Evolutionary conservation across 1,140 invertebrate species (phyloP).

Genomic region (Leptinotarsa undecemlineata): DNA sequence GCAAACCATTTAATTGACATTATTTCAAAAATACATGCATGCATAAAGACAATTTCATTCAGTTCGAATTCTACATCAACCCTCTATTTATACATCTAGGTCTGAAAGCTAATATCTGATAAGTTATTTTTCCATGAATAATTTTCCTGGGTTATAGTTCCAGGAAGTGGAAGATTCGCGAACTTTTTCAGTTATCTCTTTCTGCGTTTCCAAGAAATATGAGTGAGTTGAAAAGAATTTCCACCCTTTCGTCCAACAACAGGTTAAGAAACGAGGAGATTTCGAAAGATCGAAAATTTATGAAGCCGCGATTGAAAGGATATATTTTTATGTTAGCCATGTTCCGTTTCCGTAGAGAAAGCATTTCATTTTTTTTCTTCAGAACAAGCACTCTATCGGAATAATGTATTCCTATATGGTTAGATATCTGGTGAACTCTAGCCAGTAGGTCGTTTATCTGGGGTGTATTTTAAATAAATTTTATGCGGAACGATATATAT

Average conservation of each 20-base stretch:
- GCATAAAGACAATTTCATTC: no score
- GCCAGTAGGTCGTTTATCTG: background rate
- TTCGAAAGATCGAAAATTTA: background rate
- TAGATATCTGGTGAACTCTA: background rate
- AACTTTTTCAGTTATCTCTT: background rate
- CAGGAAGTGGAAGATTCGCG: background rate
- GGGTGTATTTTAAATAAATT: background rate
- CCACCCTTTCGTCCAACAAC: background rate
- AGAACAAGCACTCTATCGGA: background rate
- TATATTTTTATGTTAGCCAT: background rate
- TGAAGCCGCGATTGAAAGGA: background rate
- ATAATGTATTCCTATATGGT: background rate
- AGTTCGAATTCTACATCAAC: no score
- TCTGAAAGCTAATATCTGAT: no score
- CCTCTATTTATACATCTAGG: no score
- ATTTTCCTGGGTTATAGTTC: no score
- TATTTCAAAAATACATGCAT: no score
- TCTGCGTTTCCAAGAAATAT: background rate
- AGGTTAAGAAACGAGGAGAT: background rate
- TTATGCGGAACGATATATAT: background rate
- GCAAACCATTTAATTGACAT: no score
- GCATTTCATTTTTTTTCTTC: background rate
- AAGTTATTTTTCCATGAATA: no score
- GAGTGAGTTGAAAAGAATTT: background rate
- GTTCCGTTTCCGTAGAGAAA: background rate